Evolutionary conservation across 2,113 vertebrate species (phyloP).

Genomic region (Gasterosteus nipponicus): DNA sequence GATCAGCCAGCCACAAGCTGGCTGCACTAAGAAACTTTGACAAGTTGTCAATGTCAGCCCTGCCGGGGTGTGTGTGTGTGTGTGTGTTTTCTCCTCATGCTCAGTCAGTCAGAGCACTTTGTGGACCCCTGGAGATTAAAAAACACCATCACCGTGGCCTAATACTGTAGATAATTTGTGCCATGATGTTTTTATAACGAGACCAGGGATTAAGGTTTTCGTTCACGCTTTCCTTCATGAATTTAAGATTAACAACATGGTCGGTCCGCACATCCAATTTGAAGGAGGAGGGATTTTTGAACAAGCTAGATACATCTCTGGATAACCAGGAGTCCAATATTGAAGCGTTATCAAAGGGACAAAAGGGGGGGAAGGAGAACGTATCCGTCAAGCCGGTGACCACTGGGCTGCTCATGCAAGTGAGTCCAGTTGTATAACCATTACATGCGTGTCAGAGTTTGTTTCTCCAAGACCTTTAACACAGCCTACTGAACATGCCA

Average conservation of each 20-base stretch:
- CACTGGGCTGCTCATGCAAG: constrained; percentile 66
- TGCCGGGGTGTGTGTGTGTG: constrained; percentile 40
- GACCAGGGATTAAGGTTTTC: constrained; percentile 60
- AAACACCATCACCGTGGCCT: constrained; percentile 50
- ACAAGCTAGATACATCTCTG: constrained; percentile 47
- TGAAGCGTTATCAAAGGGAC: constrained; percentile 48
- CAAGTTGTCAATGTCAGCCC: constrained; percentile 61
- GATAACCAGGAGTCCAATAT: constrained; percentile 36
- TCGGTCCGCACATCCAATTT: constrained; percentile 54
- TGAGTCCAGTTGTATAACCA: constrained; percentile 74
- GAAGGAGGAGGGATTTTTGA: constrained; percentile 35
- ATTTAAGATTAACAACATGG: constrained; percentile 62
- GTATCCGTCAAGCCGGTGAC: constrained; percentile 57
- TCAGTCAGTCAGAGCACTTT: constrained; percentile 65
- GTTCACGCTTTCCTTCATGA: constrained; percentile 59
- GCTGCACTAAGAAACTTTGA: constrained; percentile 72
- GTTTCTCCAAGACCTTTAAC: constrained; percentile 78
- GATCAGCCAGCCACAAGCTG: constrained; percentile 39
- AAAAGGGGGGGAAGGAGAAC: constrained; percentile 34
- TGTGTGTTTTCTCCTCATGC: constrained; percentile 37
- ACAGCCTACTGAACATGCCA: constrained; percentile 76
- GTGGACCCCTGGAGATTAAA: constrained; percentile 63
- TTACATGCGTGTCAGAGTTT: constrained; percentile 77
- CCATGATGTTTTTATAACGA: constrained; percentile 76
- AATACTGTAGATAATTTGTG: constrained; percentile 71